Conservation (phyloP, 2,888 invertebrate genomes). For the Dryomyza anilis region DNA sequence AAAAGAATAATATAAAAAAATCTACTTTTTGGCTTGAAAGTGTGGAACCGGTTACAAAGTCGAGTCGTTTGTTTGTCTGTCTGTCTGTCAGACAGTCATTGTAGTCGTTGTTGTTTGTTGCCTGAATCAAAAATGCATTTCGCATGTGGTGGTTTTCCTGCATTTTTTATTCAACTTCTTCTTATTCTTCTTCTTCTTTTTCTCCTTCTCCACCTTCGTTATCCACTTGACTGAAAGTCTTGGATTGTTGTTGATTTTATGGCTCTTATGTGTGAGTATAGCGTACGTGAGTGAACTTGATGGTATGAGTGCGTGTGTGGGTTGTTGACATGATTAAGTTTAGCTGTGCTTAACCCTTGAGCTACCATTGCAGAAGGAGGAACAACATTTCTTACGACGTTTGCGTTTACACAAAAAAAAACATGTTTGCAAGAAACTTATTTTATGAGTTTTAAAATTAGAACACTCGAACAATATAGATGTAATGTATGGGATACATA, state of each 20-base stretch:
- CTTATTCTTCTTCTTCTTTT: neutral
- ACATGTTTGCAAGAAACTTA: too few species aligned
- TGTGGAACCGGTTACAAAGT: slow-evolving; percentile 7
- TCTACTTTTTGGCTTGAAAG: neutral
- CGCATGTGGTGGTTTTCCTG: neutral
- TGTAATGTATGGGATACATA: too few species aligned
- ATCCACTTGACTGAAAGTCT: neutral
- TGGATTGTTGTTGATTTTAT: slow-evolving; percentile 14
- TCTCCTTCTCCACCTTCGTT: too few species aligned
- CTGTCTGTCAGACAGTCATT: neutral
- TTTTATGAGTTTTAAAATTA: too few species aligned
- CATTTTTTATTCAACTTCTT: neutral
- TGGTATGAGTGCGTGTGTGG: slow-evolving; percentile 13
- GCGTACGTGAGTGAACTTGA: neutral
- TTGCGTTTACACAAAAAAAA: too few species aligned
- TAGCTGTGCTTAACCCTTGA: neutral
- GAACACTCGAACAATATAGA: too few species aligned
- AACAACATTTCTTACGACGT: too few species aligned
- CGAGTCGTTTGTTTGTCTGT: neutral
- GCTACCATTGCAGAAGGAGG: neutral
- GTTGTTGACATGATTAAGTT: slow-evolving; percentile 24
- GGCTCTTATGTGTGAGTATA: slow-evolving; percentile 1
- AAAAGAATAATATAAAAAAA: too few species aligned
- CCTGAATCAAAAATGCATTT: neutral
- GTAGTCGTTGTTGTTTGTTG: neutral